Percentiles rank a stretch among this genome's conserved stretches.
Evolutionary conservation across 2,113 vertebrate species (phyloP).

Genomic region (Anthoscopus minutus): DNA sequence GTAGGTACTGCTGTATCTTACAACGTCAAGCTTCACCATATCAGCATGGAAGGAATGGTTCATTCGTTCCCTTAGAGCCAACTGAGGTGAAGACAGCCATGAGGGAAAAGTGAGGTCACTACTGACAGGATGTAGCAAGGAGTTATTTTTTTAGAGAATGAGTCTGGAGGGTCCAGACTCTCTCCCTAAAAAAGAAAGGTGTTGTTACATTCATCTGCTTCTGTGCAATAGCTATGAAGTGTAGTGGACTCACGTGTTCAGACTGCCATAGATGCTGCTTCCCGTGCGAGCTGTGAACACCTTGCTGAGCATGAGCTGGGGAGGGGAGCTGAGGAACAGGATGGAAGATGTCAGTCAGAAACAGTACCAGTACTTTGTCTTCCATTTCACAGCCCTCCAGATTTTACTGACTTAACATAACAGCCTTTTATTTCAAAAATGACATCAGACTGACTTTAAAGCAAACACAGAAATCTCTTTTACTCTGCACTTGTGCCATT

Average conservation of each 20-base stretch:
- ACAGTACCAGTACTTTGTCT: neutral
- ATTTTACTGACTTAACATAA: neutral
- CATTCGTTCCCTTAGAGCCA: neutral
- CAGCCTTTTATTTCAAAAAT: neutral
- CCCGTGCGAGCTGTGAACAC: conserved; percentile 96
- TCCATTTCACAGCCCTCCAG: neutral
- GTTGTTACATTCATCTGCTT: neutral
- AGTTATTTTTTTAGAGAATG: neutral
- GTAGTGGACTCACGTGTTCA: conserved; percentile 88
- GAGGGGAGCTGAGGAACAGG: conserved; percentile 81
- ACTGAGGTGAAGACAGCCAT: neutral
- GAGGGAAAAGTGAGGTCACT: neutral
- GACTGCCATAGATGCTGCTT: conserved; percentile 93
- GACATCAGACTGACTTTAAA: neutral
- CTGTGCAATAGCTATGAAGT: neutral
- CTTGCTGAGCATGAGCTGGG: conserved; percentile 98
- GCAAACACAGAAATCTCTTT: neutral
- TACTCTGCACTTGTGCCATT: neutral
- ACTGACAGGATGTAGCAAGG: neutral
- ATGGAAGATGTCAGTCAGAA: neutral
- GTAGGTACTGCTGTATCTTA: neutral
- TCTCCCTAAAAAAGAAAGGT: too few relatives aligned
- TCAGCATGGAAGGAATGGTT: neutral
- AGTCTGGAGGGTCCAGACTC: neutral
- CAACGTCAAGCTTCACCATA: neutral